Evolutionary conservation across 1,140 invertebrate species (phyloP).

Genomic region (Euwallacea similis): DNA sequence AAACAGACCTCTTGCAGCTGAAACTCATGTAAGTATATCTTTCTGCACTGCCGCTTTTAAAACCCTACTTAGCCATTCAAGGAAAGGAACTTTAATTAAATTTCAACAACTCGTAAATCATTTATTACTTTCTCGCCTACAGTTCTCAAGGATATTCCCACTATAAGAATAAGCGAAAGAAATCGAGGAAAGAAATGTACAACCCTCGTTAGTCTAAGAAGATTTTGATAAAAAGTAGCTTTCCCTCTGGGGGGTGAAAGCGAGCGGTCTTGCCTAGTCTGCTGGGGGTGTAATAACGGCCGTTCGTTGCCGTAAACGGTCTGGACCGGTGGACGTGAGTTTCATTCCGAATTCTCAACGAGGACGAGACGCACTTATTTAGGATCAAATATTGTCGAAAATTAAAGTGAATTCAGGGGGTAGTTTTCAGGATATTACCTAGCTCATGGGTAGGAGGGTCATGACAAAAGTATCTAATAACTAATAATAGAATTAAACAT

Average conservation of each 20-base stretch:
- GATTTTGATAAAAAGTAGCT: constrained; percentile 15
- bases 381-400: background rate
- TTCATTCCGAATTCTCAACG: background rate
- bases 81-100: constrained; percentile 9
- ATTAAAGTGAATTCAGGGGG: background rate
- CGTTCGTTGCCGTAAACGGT: constrained; percentile 8
- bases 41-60: too few species aligned
- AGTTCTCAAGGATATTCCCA: background rate
- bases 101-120: constrained; percentile 4
- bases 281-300: constrained; percentile 14
- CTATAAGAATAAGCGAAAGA: constrained; percentile 1
- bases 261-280: constrained; percentile 10
- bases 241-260: constrained; percentile 4
- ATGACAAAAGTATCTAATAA: too few species aligned
- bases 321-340: constrained; percentile 1
- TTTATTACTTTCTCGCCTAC: constrained; percentile 7
- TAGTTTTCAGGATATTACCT: too few species aligned
- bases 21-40: too few species aligned
- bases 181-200: constrained; percentile 19
- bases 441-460: too few species aligned
- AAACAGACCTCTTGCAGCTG: too few species aligned
- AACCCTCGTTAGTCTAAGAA: constrained; percentile 13
- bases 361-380: background rate
- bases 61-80: background rate
- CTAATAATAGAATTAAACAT: too few species aligned